Conservation (phyloP, 2,113 vertebrate genomes). For the Dicerorhinus sumatrensis region DNA sequence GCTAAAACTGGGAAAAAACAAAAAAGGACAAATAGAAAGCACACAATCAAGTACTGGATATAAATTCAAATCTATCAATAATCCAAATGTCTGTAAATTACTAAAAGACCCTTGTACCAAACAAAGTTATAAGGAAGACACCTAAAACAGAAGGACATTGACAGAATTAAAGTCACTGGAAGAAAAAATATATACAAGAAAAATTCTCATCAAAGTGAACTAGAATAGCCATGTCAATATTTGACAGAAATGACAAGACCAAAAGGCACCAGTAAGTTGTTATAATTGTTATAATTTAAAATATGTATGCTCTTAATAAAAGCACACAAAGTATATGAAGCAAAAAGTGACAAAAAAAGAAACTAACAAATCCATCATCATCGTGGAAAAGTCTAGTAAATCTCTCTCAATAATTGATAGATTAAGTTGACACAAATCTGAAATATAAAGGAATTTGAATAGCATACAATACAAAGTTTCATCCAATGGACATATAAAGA, state of each 20-base stretch:
- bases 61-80: conserved; percentile 4
- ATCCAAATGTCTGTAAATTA: not conserved
- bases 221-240: not conserved
- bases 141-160: not conserved
- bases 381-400: not conserved
- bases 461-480: not conserved
- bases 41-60: not conserved
- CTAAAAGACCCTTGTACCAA: not conserved
- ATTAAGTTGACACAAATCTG: not conserved
- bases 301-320: not conserved
- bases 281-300: not conserved
- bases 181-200: not conserved
- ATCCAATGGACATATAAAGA: not conserved
- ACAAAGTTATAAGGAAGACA: not conserved
- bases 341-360: not conserved
- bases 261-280: not conserved
- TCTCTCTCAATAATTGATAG: not conserved
- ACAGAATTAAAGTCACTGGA: not conserved
- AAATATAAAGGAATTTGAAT: not conserved
- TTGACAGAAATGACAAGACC: not conserved
- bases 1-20: not conserved
- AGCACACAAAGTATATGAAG: not conserved
- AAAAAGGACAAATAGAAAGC: not conserved
- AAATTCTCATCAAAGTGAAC: not conserved
- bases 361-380: not conserved